Conservation (phyloP, 2,113 vertebrate species). For the Lampris megalopsis region DNA sequence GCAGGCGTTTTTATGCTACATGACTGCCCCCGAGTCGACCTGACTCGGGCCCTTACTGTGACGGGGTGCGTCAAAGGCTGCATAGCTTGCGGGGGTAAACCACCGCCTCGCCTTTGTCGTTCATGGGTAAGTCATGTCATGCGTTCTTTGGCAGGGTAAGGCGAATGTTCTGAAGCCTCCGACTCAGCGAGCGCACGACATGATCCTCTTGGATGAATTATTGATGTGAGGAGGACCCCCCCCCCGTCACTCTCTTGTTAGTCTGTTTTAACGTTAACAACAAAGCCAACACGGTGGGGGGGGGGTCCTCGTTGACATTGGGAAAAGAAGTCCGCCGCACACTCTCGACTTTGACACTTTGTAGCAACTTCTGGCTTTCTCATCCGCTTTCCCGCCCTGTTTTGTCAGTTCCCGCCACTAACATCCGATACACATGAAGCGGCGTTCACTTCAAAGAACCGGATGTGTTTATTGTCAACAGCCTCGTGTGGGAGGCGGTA, state of each 20-base stretch:
- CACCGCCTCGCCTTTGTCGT: slow-evolving; percentile 1
- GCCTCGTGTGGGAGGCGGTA: slow-evolving; percentile 42
- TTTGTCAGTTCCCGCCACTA: slow-evolving; percentile 26
- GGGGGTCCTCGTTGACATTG: not conserved
- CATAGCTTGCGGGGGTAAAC: not conserved
- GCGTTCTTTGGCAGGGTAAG: not conserved
- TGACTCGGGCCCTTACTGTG: not conserved
- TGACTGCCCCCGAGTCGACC: slow-evolving; percentile 12
- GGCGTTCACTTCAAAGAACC: slow-evolving; percentile 55
- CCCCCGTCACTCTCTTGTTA: slow-evolving; percentile 1
- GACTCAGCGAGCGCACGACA: slow-evolving; percentile 11
- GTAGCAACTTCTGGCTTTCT: slow-evolving; percentile 7
- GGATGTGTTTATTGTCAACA: slow-evolving; percentile 57
- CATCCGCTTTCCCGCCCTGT: not conserved
- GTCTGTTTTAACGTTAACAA: slow-evolving; percentile 48
- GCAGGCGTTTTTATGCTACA: slow-evolving; percentile 22
- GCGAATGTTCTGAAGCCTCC: slow-evolving; percentile 26
- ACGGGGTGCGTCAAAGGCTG: slow-evolving; percentile 3
- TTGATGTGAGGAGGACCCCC: slow-evolving; percentile 35
- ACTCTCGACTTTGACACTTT: slow-evolving; percentile 24
- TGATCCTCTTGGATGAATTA: slow-evolving; percentile 55
- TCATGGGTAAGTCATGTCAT: slow-evolving; percentile 3
- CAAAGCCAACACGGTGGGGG: slow-evolving; percentile 27
- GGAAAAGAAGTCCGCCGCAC: not conserved
- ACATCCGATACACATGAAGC: slow-evolving; percentile 30